A percentile compares a stretch with the other conserved stretches of the same genome.
phyloP scores from a whole-genome alignment of 2,888 invertebrate species.

The Halictus quadricinctus region DNA sequence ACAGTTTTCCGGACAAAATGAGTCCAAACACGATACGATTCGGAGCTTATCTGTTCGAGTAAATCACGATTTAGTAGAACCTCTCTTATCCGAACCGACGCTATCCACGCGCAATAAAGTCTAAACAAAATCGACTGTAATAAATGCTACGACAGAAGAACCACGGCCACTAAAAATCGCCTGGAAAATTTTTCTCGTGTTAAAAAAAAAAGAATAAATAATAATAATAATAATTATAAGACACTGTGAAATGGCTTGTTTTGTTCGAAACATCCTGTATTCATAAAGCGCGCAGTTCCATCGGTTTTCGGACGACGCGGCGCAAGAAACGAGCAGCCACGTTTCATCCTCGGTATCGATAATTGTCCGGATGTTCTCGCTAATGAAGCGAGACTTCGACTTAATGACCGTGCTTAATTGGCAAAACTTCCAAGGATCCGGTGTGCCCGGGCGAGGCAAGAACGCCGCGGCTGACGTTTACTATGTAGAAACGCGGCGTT shows the following conservation, averaged over 20 bases:
- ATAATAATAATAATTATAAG: background rate
- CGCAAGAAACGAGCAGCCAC: slow-evolving; percentile 39
- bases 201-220: background rate
- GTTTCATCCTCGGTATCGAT: slow-evolving; percentile 54
- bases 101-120: background rate
- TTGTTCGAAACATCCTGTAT: background rate
- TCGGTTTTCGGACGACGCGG: slow-evolving; percentile 34
- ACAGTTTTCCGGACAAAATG: background rate
- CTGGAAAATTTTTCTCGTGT: no score
- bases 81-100: background rate
- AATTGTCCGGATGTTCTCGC: slow-evolving; percentile 63
- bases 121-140: background rate
- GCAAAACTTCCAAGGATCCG: slow-evolving; percentile 65
- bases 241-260: background rate
- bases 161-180: no score
- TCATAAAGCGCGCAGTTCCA: slow-evolving; percentile 24
- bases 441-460: slow-evolving; percentile 36
- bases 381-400: slow-evolving; percentile 65
- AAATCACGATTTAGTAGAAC: background rate
- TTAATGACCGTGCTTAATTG: slow-evolving; percentile 67
- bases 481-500: slow-evolving; percentile 26
- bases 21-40: background rate
- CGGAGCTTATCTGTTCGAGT: background rate
- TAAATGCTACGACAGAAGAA: background rate
- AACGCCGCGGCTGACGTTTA: slow-evolving; percentile 40